Evolutionary conservation across 35 echinoderm and acorn worm species (phyloP).

Genomic region (Nesometra sesokonis): DNA sequence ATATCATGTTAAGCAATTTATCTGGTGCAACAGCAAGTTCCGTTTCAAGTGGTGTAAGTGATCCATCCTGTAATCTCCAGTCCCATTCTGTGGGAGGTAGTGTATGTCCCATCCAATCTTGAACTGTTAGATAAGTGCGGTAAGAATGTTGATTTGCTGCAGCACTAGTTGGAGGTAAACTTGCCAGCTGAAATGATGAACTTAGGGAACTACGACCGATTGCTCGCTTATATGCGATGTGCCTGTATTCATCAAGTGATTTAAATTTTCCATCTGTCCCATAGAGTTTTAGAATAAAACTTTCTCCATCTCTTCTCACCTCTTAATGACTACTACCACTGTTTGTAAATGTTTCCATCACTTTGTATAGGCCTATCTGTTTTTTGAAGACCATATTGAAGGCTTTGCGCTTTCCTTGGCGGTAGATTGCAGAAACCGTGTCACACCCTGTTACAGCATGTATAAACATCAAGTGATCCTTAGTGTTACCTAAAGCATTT

Average conservation of each 20-base stretch:
- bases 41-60: neutral
- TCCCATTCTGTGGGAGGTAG: conserved; percentile 8
- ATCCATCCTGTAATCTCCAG: neutral
- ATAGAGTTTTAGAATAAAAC: neutral
- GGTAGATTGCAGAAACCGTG: neutral
- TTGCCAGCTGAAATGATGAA: conserved; percentile 27
- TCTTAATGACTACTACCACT: neutral
- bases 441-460: conserved; percentile 27
- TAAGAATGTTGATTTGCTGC: neutral
- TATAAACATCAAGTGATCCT: conserved; percentile 6
- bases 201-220: conserved; percentile 30
- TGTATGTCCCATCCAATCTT: conserved; percentile 10
- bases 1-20: conserved; percentile 5
- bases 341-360: neutral
- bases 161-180: neutral
- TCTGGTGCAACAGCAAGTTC: conserved; percentile 4
- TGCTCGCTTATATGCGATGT: conserved; percentile 35
- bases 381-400: conserved; percentile 4
- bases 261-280: neutral
- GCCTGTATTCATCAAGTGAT: conserved; percentile 27
- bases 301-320: conserved; percentile 1
- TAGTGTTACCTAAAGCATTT: conserved; percentile 2
- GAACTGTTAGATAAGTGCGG: conserved; percentile 11
- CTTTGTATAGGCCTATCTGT: neutral
- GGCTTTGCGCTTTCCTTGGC: neutral